Base-by-base conservation (phyloP, 2,888 invertebrate genomes). In the Drosophila colorata region DNA sequence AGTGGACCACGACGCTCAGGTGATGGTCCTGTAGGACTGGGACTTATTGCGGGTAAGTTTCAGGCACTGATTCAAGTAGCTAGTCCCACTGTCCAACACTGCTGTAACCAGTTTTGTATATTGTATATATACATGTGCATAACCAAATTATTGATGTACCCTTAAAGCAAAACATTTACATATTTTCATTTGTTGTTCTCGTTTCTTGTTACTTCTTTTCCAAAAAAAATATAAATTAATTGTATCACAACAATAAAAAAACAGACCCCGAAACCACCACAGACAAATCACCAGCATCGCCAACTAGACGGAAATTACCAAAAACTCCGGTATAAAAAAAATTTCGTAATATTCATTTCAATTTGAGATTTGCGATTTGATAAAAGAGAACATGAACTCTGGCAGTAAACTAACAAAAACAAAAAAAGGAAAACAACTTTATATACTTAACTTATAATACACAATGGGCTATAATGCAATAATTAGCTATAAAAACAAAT, bases 251-350 rank as follows among this genome's bases (percentile, higher is more conserved):
- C 47, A 63, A 61, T 53, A 61, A 69, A 63, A 48, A 25, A 65
- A 89, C 96, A 97, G 97, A 97, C 93, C 95, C 95, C 87, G 97
- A 97, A 89, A 89, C 83, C 92, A 90, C 87, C 64, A 94, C 94
- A 91, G 97, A 97, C 93, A 97, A 97, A 94, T 95, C 96, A 90
- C 97, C 97, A 91, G 95, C 96, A 85, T 97, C 97, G 91, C 97
- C 97, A 90, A 97, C 97, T 85, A 95, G 97, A 94, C 95, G 98
- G 95, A 97, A 97, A 95, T 95, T 98, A 93, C 98, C 98, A 93
- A 97, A 97, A 95, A 98, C 98, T 93, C 98, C 98, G 96, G 97
- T 98, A 97, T 96, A 97, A 96, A 96, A 95, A 93, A 72, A 78
- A 76, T 86, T 88, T 86, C 68, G 84, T 86, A 83, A 67, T 82